Conservation (phyloP, 2,113 vertebrate genomes). For the Triplophysa tibetana region DNA sequence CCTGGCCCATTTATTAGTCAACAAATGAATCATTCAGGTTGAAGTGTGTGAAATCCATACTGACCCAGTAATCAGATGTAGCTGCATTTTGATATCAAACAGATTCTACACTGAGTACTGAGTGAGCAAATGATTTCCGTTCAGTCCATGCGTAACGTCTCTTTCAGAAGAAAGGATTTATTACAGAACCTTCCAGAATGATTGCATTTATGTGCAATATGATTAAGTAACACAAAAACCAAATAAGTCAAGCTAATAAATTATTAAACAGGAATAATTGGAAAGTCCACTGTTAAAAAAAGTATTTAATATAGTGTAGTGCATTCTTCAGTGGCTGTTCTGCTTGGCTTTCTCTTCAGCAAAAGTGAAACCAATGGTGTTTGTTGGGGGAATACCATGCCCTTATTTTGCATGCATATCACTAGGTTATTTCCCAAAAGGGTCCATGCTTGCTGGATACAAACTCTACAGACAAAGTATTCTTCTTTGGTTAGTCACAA, state of each 20-base stretch:
- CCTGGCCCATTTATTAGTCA: not conserved
- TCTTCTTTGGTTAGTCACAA: not conserved
- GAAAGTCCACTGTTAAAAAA: not conserved
- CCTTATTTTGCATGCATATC: conserved; percentile 43
- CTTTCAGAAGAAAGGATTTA: not conserved
- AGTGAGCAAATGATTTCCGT: conserved; percentile 62
- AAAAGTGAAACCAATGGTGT: conserved; percentile 50
- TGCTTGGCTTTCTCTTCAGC: conserved; percentile 19
- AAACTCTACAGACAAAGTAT: conserved; percentile 30
- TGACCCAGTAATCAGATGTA: conserved; percentile 79
- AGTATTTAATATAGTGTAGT: not conserved
- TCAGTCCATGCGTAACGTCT: not conserved
- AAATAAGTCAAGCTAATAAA: too few species aligned
- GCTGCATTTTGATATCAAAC: conserved; percentile 65
- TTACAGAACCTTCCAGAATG: too few species aligned
- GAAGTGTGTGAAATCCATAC: conserved; percentile 53
- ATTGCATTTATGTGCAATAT: too few species aligned
- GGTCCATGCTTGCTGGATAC: conserved; percentile 35
- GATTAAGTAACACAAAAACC: too few species aligned
- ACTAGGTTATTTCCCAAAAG: conserved; percentile 52
- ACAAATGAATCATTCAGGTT: not conserved
- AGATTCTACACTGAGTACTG: conserved; percentile 75
- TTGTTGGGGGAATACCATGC: conserved; percentile 54
- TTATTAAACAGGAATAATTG: not conserved
- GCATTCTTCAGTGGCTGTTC: conserved; percentile 16